These are phyloP conservation scores for Enteromius treurensis DNA, from an alignment of 2,797 vertebrate species.

Conservation along the genomic window DNA sequence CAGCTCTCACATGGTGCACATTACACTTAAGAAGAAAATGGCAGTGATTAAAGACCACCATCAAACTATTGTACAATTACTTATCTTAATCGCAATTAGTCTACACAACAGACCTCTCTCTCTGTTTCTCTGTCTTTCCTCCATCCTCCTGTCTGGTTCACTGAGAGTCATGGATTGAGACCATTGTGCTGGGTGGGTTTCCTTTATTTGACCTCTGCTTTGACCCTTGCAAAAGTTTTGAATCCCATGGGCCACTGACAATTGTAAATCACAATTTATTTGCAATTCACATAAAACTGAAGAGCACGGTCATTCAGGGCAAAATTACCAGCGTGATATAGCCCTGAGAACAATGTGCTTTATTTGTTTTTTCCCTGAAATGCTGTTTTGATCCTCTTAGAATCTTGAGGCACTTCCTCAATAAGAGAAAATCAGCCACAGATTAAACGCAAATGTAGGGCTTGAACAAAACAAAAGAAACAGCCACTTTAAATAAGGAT, in stretches of 20 bases:
- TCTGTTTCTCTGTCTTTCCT: constrained; percentile 4
- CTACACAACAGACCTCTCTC: constrained; percentile 15
- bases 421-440: constrained; percentile 23
- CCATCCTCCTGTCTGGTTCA: constrained; percentile 18
- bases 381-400: constrained; percentile 29
- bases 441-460: constrained; percentile 32
- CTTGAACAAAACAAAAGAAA: neutral
- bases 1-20: constrained; percentile 71
- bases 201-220: constrained; percentile 21
- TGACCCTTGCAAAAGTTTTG: constrained; percentile 14
- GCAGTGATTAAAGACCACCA: constrained; percentile 68
- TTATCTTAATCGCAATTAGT: constrained; percentile 54
- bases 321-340: constrained; percentile 3
- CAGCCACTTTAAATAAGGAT: neutral
- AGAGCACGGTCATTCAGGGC: neutral
- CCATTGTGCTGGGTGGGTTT: constrained; percentile 29
- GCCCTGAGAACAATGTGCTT: neutral
- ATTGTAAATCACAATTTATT: neutral
- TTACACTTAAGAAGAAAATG: constrained; percentile 72
- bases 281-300: constrained; percentile 26
- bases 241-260: neutral
- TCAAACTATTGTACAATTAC: constrained; percentile 59
- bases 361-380: neutral
- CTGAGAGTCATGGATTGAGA: neutral
- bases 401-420: constrained; percentile 39